A percentile compares a stretch with the other conserved stretches of the same genome.
Conservation (phyloP, 2,888 invertebrate genomes). For the Crossocerus cetratus region DNA sequence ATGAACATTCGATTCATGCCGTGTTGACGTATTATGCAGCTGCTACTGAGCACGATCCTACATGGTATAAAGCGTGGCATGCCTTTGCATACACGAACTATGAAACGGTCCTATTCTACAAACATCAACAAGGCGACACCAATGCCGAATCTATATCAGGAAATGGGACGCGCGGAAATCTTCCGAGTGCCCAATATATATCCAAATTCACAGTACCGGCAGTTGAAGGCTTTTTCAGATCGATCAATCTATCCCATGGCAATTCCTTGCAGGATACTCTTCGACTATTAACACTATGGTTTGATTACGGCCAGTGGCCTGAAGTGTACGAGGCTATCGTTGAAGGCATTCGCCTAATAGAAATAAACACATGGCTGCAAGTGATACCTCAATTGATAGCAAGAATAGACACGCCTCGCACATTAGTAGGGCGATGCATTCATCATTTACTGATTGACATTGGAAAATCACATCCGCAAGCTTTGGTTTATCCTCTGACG, state of each 20-base stretch:
- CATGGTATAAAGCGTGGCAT: slow-evolving; percentile 99
- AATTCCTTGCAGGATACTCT: slow-evolving; percentile 98
- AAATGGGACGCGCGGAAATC: slow-evolving; percentile 56
- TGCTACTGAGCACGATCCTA: slow-evolving; percentile 90
- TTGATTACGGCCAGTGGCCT: slow-evolving; percentile 96
- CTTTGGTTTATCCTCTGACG: slow-evolving; percentile 97
- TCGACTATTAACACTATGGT: slow-evolving; percentile 96
- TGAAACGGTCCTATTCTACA: slow-evolving; percentile 89
- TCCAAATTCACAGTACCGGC: slow-evolving; percentile 93
- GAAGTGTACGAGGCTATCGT: slow-evolving; percentile 96
- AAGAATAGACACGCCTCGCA: slow-evolving; percentile 95
- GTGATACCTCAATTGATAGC: slow-evolving; percentile 99
- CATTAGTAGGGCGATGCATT: slow-evolving; percentile 92
- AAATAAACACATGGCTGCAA: slow-evolving; percentile 99
- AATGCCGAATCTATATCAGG: slow-evolving; percentile 40
- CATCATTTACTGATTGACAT: slow-evolving; percentile 96
- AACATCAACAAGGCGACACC: slow-evolving; percentile 76
- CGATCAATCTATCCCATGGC: slow-evolving; percentile 93
- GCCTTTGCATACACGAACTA: slow-evolving; percentile 99
- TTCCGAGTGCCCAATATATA: slow-evolving; percentile 79
- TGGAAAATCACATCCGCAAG: slow-evolving; percentile 98
- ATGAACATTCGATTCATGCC: slow-evolving; percentile 86
- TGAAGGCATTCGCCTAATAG: slow-evolving; percentile 94
- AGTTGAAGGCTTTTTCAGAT: slow-evolving; percentile 96
- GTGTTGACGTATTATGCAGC: slow-evolving; percentile 87